These are phyloP conservation scores for Malacoraja senta DNA, from an alignment of 2,797 vertebrate species.

Conservation along the genomic window DNA sequence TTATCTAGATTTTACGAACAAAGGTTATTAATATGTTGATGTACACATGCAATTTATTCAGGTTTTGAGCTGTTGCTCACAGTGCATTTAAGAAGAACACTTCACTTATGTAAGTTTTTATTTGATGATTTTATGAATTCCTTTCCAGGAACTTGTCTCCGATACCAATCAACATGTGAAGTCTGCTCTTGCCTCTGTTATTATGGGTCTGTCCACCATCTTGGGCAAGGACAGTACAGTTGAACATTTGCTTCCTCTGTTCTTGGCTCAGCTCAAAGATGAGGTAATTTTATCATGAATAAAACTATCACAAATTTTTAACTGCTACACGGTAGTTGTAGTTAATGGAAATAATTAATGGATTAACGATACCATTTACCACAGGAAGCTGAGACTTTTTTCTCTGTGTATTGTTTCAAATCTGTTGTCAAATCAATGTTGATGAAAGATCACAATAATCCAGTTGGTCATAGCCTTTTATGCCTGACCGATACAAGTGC, in stretches of 20 bases:
- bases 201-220: conserved; percentile 79
- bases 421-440: neutral
- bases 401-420: neutral
- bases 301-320: neutral
- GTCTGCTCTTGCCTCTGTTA: conserved; percentile 76
- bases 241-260: conserved; percentile 75
- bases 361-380: neutral
- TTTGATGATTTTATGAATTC: neutral
- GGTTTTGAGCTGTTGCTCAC: neutral
- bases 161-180: conserved; percentile 83
- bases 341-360: neutral
- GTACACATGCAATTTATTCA: neutral
- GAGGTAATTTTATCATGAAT: conserved; percentile 57
- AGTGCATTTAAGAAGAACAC: neutral
- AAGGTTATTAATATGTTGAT: neutral
- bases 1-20: neutral
- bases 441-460: neutral
- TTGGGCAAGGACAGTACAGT: conserved; percentile 79
- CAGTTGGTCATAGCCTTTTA: too few relatives aligned
- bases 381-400: neutral
- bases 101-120: neutral
- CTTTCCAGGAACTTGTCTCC: conserved; percentile 69
- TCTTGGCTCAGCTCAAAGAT: conserved; percentile 78
- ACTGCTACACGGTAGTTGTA: neutral
- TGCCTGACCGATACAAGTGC: too few relatives aligned